phyloP scores from a whole-genome alignment of 2,797 vertebrate genomes.

The Alauda arvensis region DNA sequence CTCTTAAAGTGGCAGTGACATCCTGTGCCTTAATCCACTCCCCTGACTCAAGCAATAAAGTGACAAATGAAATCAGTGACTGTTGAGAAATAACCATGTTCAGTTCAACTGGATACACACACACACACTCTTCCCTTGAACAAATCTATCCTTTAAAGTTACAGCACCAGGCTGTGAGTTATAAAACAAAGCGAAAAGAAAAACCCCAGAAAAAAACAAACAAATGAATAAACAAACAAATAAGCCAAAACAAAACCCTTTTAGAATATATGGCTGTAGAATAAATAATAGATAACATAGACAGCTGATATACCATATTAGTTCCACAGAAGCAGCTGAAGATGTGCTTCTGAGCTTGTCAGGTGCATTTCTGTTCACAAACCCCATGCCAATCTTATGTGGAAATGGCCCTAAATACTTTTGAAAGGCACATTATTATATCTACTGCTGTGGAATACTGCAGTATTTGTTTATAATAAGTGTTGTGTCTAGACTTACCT shows the following conservation, averaged over 20 bases:
- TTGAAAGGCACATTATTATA: background rate
- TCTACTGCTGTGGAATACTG: background rate
- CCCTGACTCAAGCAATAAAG: constrained; percentile 67
- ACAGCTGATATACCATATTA: background rate
- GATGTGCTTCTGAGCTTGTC: background rate
- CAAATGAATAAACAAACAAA: background rate
- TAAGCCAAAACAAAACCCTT: background rate
- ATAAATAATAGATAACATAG: background rate
- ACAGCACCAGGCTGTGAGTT: background rate
- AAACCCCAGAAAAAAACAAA: background rate
- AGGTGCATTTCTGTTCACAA: background rate
- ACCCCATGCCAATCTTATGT: background rate
- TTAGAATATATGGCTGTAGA: background rate
- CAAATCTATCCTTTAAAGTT: background rate
- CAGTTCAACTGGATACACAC: constrained; percentile 16
- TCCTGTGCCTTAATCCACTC: constrained; percentile 68
- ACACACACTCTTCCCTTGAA: background rate
- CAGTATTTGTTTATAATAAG: constrained; percentile 22
- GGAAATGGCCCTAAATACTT: background rate
- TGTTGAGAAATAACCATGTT: constrained; percentile 52
- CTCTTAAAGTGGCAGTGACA: constrained; percentile 67
- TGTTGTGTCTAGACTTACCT: background rate
- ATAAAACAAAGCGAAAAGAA: background rate
- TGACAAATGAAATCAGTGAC: constrained; percentile 70
- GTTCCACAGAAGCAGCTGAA: background rate